Evolutionary conservation across 2,888 invertebrate species (phyloP).

Genomic region (Theodoxus fluviatilis): DNA sequence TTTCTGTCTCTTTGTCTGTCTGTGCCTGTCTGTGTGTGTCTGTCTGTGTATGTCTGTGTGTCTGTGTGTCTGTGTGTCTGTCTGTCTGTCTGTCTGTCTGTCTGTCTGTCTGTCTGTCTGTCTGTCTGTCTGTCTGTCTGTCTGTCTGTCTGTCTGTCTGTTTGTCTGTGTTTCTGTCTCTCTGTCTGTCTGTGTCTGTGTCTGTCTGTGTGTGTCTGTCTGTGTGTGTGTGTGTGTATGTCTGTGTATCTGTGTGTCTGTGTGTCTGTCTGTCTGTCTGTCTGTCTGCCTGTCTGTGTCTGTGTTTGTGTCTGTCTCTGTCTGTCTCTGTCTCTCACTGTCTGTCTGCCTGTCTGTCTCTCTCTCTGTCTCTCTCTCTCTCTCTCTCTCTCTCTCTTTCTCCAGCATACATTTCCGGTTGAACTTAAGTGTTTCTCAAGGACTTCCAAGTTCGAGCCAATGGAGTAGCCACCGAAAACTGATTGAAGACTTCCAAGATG

Average conservation of each 20-base stretch:
- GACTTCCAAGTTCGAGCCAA: too few species aligned
- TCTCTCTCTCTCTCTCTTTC: not conserved
- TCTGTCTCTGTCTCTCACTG: not conserved
- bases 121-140: conserved; percentile 8
- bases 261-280: not conserved
- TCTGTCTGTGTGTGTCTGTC: not conserved
- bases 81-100: not conserved
- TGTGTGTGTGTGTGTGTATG: not conserved
- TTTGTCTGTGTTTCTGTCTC: not conserved
- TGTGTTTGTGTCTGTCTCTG: conserved; percentile 10
- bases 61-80: too few species aligned
- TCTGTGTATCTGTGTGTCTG: conserved; percentile 5
- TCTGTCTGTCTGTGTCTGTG: not conserved
- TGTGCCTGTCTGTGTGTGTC: too few species aligned
- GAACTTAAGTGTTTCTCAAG: too few species aligned
- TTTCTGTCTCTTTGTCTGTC: too few species aligned
- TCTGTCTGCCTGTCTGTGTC: not conserved
- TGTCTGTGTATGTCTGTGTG: too few species aligned
- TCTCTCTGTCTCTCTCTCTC: not conserved
- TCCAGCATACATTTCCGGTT: too few species aligned
- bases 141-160: conserved; percentile 3
- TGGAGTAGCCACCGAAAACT: too few species aligned
- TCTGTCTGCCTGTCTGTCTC: conserved; percentile 1
- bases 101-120: not conserved
- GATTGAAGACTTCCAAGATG: too few species aligned